Conservation (phyloP, 2,888 invertebrate genomes). For the Xanthorhoe designata region DNA sequence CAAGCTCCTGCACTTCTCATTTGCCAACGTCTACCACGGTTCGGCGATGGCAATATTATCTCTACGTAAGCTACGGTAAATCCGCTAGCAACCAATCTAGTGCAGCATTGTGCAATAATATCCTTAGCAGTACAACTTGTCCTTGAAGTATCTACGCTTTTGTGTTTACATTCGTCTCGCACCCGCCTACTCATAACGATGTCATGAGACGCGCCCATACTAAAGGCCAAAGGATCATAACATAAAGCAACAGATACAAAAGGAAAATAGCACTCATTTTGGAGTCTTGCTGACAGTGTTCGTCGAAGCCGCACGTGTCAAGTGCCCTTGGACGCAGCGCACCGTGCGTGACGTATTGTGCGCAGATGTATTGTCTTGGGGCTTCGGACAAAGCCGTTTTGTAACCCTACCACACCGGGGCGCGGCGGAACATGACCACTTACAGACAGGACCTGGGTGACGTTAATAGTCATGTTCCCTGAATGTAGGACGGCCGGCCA, state of each 20-base stretch:
- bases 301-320: constrained; percentile 55
- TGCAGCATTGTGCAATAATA: not conserved
- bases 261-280: constrained; percentile 17
- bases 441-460: constrained; percentile 44
- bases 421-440: constrained; percentile 48
- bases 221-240: constrained; percentile 33
- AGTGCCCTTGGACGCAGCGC: constrained; percentile 64
- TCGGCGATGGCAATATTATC: constrained; percentile 21
- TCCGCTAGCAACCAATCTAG: not conserved
- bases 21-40: constrained; percentile 40
- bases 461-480: constrained; percentile 30
- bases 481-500: constrained; percentile 16
- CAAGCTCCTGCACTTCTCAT: constrained; percentile 39
- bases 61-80: not conserved
- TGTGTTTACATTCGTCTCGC: constrained; percentile 13
- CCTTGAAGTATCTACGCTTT: not conserved
- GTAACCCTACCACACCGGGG: constrained; percentile 62
- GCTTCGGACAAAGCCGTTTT: constrained; percentile 60
- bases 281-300: constrained; percentile 29
- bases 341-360: constrained; percentile 73
- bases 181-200: constrained; percentile 20
- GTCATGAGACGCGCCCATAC: constrained; percentile 32
- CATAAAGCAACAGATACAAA: constrained; percentile 4
- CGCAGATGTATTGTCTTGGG: constrained; percentile 59
- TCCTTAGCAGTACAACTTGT: not conserved